These are phyloP conservation scores for Pseudanteris insignis DNA, from an alignment of 2,888 invertebrate species.

Conservation along the genomic window DNA sequence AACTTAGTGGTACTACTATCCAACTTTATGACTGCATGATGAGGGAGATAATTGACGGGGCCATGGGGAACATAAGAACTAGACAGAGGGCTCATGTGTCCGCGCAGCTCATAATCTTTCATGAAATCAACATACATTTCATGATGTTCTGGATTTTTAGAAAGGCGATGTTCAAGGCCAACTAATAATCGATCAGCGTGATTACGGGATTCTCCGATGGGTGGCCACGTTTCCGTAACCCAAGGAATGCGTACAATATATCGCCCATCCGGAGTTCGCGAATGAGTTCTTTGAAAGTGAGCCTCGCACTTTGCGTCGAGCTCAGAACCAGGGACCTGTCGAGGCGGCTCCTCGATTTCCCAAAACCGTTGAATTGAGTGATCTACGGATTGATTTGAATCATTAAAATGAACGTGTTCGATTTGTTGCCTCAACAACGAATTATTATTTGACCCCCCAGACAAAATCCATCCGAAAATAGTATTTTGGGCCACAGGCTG, in stretches of 20 bases:
- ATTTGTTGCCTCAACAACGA: background rate
- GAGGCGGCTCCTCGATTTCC: background rate
- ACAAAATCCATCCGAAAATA: conserved; percentile 12
- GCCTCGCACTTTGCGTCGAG: background rate
- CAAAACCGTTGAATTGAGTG: background rate
- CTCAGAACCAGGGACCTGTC: background rate
- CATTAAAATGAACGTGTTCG: background rate
- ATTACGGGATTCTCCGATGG: too few species aligned
- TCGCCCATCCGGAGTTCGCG: background rate
- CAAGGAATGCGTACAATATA: conserved; percentile 1
- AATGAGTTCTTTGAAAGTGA: background rate
- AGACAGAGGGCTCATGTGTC: too few species aligned
- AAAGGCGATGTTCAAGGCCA: too few species aligned
- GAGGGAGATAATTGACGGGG: too few species aligned
- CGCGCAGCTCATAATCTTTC: too few species aligned
- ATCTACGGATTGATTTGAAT: background rate
- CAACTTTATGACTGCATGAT: too few species aligned
- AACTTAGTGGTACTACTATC: too few species aligned
- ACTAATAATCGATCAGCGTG: too few species aligned
- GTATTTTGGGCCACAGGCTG: conserved; percentile 13
- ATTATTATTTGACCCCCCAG: background rate
- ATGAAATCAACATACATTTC: too few species aligned
- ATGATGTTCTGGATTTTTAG: too few species aligned
- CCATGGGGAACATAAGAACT: too few species aligned
- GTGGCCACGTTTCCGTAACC: too few species aligned